Conservation (phyloP, 2,888 invertebrate genomes). For the Lordiphosa fenestrarum region DNA sequence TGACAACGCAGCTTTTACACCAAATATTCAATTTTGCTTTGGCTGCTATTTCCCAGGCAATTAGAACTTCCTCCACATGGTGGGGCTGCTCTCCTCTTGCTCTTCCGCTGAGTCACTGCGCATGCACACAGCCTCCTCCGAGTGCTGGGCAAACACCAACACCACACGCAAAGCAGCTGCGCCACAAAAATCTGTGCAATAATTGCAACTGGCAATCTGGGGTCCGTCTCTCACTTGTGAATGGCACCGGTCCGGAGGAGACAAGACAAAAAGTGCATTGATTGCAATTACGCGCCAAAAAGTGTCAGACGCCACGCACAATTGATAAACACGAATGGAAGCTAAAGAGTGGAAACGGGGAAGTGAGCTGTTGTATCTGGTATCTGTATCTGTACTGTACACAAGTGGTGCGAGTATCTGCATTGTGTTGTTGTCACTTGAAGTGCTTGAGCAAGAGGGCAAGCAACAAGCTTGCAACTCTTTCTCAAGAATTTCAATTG, state of each 20-base stretch:
- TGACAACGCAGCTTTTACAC: neutral
- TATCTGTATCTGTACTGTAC: conserved; percentile 9
- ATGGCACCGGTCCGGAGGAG: conserved; percentile 23
- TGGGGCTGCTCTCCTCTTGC: neutral
- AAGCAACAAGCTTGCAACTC: conserved; percentile 55
- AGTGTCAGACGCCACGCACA: conserved; percentile 43
- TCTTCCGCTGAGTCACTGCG: conserved; percentile 31
- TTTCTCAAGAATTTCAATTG: conserved; percentile 61
- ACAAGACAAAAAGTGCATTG: conserved; percentile 43
- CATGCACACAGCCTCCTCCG: conserved; percentile 23
- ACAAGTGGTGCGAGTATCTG: conserved; percentile 2
- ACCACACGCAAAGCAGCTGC: conserved; percentile 19
- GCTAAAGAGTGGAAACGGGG: conserved; percentile 23
- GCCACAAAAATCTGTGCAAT: conserved; percentile 15
- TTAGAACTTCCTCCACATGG: conserved; percentile 20
- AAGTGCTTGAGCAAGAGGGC: conserved; percentile 52
- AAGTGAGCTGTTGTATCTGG: conserved; percentile 37
- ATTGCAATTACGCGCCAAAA: conserved; percentile 61
- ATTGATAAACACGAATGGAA: conserved; percentile 32
- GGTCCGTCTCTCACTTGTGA: conserved; percentile 13
- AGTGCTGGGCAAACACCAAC: conserved; percentile 21
- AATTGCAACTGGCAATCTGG: conserved; percentile 27
- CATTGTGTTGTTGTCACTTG: conserved; percentile 65
- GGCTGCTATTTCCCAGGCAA: conserved; percentile 23
- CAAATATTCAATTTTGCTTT: conserved; percentile 5